These are phyloP conservation scores for Laothoe populi DNA, from an alignment of 2,888 invertebrate species.

Conservation along the genomic window DNA sequence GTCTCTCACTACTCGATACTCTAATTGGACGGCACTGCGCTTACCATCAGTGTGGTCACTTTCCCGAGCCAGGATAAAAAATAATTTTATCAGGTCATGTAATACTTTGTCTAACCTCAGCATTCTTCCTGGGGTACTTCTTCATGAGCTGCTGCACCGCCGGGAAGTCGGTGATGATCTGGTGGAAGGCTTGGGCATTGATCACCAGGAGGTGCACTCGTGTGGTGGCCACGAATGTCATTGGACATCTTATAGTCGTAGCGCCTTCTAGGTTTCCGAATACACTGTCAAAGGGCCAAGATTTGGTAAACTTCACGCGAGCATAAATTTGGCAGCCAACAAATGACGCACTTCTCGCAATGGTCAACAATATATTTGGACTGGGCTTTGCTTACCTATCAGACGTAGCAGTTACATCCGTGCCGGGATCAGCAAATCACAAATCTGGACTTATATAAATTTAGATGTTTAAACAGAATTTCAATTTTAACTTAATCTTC, in stretches of 20 bases:
- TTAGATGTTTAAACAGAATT: no score
- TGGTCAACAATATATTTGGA: no score
- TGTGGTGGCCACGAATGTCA: slow-evolving; percentile 51
- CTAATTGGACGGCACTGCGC: no score
- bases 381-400: no score
- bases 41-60: not conserved
- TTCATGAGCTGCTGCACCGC: slow-evolving; percentile 47
- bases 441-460: no score
- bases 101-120: slow-evolving; percentile 27
- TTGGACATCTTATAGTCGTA: slow-evolving; percentile 46
- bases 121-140: slow-evolving; percentile 40
- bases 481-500: no score
- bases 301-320: not conserved
- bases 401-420: no score
- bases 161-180: slow-evolving; percentile 65
- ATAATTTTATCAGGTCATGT: no score
- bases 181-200: slow-evolving; percentile 55
- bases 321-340: no score
- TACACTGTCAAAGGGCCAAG: slow-evolving; percentile 50
- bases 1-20: no score
- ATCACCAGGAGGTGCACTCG: slow-evolving; percentile 65
- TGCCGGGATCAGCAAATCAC: no score
- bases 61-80: not conserved
- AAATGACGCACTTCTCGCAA: no score
- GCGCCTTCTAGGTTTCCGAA: slow-evolving; percentile 65